Percentiles rank a stretch among this genome's conserved stretches.
Conservation (phyloP, 2,113 vertebrate genomes). For the Petrocephalus zakoni region DNA sequence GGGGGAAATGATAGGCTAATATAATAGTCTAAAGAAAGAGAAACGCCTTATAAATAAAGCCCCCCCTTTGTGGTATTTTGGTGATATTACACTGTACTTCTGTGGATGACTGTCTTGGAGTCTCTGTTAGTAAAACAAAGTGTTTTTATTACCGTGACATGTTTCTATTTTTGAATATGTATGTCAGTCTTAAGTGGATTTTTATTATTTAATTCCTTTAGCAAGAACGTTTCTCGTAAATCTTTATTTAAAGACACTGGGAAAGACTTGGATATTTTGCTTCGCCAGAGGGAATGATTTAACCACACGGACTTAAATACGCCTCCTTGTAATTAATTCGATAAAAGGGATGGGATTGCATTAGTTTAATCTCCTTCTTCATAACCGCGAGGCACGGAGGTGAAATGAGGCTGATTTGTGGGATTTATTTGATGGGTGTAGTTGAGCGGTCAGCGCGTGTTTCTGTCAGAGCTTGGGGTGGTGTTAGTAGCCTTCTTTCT, state of each 20-base stretch:
- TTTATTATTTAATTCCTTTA: neutral
- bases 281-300: constrained; percentile 38
- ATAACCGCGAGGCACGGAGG: constrained; percentile 35
- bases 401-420: constrained; percentile 47
- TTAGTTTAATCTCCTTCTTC: constrained; percentile 50
- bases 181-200: neutral
- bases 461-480: neutral
- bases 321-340: constrained; percentile 46
- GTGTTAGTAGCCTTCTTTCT: neutral
- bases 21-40: neutral
- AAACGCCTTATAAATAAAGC: neutral
- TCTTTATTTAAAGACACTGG: neutral
- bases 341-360: constrained; percentile 47
- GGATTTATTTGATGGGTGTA: constrained; percentile 34
- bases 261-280: neutral
- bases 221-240: neutral
- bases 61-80: neutral
- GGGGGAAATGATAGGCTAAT: neutral
- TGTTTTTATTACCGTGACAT: neutral
- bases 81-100: neutral
- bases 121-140: neutral
- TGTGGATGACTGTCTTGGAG: neutral
- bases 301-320: constrained; percentile 40
- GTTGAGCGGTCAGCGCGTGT: constrained; percentile 8
- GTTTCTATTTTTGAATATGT: neutral